A percentile compares a stretch with the other conserved stretches of the same genome.
Conservation (phyloP, 2,113 vertebrate genomes). For the Tetrao urogallus region DNA sequence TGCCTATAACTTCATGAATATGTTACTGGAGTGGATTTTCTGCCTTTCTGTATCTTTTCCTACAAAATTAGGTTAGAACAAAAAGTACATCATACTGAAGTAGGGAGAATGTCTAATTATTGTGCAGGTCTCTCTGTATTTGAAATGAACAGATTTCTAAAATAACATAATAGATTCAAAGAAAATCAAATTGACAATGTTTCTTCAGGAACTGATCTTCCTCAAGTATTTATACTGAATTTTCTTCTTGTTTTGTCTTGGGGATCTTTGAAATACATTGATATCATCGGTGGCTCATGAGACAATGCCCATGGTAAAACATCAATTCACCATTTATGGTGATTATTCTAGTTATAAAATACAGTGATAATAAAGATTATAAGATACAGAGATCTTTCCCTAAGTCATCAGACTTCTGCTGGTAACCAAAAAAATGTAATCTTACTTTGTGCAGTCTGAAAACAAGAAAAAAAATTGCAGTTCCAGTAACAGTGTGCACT, state of each 20-base stretch:
- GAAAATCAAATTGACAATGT: slow-evolving; percentile 24
- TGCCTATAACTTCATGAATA: background rate
- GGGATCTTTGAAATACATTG: slow-evolving; percentile 33
- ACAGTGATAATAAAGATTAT: too few species aligned
- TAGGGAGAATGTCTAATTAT: background rate
- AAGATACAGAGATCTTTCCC: background rate
- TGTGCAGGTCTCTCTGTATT: background rate
- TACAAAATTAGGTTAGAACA: background rate
- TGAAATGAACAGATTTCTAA: slow-evolving; percentile 21
- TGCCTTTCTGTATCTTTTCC: background rate
- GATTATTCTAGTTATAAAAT: background rate
- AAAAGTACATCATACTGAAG: background rate
- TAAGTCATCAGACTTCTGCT: background rate
- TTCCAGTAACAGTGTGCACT: background rate
- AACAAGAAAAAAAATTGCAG: background rate
- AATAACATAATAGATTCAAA: background rate
- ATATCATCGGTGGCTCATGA: background rate
- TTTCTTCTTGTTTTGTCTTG: background rate
- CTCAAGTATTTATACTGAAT: slow-evolving; percentile 15
- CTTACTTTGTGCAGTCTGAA: background rate
- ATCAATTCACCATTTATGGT: slow-evolving; percentile 14
- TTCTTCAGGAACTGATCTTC: slow-evolving; percentile 36
- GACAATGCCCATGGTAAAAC: slow-evolving; percentile 42
- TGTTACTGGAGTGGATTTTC: background rate
- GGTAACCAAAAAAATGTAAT: background rate